phyloP scores from a whole-genome alignment of 2,888 invertebrate species.

The Pristionchus maxplancki region DNA sequence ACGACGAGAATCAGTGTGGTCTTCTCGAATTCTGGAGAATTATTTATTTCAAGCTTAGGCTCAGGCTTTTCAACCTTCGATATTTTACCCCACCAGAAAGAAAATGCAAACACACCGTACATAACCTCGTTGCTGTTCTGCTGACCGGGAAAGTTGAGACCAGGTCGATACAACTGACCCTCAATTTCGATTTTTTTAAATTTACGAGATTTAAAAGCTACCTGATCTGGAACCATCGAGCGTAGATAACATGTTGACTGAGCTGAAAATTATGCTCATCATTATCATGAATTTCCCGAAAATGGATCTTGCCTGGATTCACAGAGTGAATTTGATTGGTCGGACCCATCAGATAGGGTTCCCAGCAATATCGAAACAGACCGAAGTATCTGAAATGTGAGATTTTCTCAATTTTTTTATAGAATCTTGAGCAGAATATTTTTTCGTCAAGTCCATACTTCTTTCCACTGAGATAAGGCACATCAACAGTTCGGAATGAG shows the following conservation, averaged over 20 bases:
- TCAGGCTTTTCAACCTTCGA: too few relatives aligned
- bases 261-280: background rate
- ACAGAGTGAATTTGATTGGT: background rate
- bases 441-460: constrained; percentile 10
- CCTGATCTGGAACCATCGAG: constrained; percentile 32
- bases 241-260: constrained; percentile 34
- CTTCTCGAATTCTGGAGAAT: constrained; percentile 66
- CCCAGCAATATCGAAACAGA: constrained; percentile 65
- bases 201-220: background rate
- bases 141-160: background rate
- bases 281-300: background rate
- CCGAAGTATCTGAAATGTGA: constrained; percentile 57
- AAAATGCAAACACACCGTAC: constrained; percentile 24
- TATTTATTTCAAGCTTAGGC: background rate
- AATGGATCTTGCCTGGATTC: background rate
- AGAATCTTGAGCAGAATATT: background rate
- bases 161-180: background rate
- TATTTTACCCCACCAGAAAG: background rate
- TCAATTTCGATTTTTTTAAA: background rate
- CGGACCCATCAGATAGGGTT: constrained; percentile 52
- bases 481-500: constrained; percentile 51
- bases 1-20: constrained; percentile 61
- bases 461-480: constrained; percentile 48
- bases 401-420: background rate
- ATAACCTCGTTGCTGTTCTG: constrained; percentile 47